phyloP scores from a whole-genome alignment of 2,888 invertebrate species.

The Eurytoma adleriae region DNA sequence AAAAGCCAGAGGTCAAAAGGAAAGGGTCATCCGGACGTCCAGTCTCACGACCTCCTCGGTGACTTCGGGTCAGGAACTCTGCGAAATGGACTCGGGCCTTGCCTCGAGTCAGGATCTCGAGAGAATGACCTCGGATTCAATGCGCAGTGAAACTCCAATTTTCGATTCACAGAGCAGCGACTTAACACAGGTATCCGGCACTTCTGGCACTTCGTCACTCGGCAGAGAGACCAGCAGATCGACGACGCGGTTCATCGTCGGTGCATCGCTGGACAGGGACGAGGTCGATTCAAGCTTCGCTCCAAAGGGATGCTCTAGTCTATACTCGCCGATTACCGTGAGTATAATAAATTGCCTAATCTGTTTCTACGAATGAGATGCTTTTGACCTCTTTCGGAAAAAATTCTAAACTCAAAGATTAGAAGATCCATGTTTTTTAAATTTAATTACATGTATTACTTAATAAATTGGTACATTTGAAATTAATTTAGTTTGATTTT shows the following conservation, averaged over 20 bases:
- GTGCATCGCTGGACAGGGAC: conserved; percentile 15
- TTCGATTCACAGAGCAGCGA: conserved; percentile 12
- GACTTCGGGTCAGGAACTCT: conserved; percentile 46
- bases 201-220: no score
- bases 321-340: no score
- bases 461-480: no score
- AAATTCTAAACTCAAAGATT: no score
- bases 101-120: conserved; percentile 68
- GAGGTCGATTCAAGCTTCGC: conserved; percentile 43
- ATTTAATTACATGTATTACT: no score
- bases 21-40: conserved; percentile 32
- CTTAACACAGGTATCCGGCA: neutral
- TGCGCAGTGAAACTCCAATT: neutral
- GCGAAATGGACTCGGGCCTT: conserved; percentile 73
- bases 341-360: no score
- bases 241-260: no score
- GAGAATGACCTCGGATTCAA: neutral
- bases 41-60: conserved; percentile 20
- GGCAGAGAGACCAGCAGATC: no score
- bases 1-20: conserved; percentile 32
- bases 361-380: no score
- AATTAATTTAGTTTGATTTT: no score
- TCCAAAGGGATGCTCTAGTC: neutral
- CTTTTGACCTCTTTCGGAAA: no score
- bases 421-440: no score